phyloP scores from a whole-genome alignment of 2,797 vertebrate species.

The Cryptoprocta ferox region DNA sequence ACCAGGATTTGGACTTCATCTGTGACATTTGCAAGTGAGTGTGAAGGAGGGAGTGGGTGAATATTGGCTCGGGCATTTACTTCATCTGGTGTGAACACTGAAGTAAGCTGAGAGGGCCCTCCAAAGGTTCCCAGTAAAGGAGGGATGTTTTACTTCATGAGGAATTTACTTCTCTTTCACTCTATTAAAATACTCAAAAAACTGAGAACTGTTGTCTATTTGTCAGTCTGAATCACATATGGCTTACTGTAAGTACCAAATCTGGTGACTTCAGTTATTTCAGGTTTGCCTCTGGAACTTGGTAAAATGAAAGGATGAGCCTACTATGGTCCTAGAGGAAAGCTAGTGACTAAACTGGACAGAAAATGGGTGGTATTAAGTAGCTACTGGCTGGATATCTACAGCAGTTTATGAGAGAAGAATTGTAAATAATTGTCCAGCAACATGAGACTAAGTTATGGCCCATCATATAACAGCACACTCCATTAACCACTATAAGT shows the following conservation, averaged over 20 bases:
- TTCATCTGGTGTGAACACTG: neutral
- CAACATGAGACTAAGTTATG: conserved; percentile 12
- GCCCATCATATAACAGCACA: neutral
- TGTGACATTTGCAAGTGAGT: neutral
- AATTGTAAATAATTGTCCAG: conserved; percentile 3
- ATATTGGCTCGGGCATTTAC: neutral
- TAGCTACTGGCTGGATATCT: neutral
- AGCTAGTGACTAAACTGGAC: neutral
- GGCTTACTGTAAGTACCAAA: neutral
- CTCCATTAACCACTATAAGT: neutral
- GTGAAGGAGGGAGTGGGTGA: neutral
- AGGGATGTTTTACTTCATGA: neutral
- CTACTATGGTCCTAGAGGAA: neutral
- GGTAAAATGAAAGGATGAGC: conserved; percentile 35
- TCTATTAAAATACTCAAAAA: conserved; percentile 46
- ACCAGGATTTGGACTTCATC: neutral
- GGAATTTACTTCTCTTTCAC: conserved; percentile 42
- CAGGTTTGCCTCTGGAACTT: neutral
- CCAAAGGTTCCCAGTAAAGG: neutral
- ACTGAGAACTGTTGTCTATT: neutral
- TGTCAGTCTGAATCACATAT: neutral
- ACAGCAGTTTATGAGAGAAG: conserved; percentile 18
- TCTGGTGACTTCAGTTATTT: neutral
- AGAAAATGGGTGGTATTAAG: neutral
- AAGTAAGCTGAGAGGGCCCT: neutral